Base-by-base conservation (phyloP, 1,140 invertebrate genomes). In the Hylaeus anthracinus region DNA sequence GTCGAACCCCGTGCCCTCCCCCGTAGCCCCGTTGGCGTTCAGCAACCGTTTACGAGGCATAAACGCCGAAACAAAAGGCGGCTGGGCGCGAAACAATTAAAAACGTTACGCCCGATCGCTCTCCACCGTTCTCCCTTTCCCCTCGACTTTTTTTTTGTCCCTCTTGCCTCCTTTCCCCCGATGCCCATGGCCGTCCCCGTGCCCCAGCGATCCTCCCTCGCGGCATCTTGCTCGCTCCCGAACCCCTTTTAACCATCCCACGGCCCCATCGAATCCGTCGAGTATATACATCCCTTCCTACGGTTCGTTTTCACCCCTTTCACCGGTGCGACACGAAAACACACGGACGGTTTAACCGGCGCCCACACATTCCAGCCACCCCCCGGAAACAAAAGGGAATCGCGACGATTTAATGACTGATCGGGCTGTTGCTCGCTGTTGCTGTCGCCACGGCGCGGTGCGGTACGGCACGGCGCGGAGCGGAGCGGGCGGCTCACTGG, bases 101-200 rank as follows among this genome's bases (percentile, higher is more conserved):
- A 93, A 93, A 93, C 92, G 91, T 93, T 92, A 92, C 92, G 92
- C 92, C 92, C 90, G 90, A 93, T 93, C 92, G 92, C 92, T 91
- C 85, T 88, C 86, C 82, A 88, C 77, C 90, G 86, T 88, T 87
- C 85, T 85, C 87, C 86, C 86, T 84, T 83, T 86, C 51, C 45
- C 81, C 78, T 60, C 83, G 60, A 72, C 48, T 60, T 61, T 65
- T 65, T 60, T 48, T 70, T 82, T 79, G 69, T 71, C 60, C 66
- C 48, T 63, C 48, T 45, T 60, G 74, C 53, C 43, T 60, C 67
- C 43, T 63, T 39, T 81, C 75, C 73, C 58, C 61, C 64, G 43
- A 64, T 15, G 39, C 45, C 12, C 55, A 70, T 55, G 48, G 63
- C 58, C 61, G 67, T 69, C 48, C 70, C 66, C 80, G 71, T 53